These are phyloP conservation scores for Athene noctua DNA, from an alignment of 2,113 vertebrate genomes.

Conservation along the genomic window DNA sequence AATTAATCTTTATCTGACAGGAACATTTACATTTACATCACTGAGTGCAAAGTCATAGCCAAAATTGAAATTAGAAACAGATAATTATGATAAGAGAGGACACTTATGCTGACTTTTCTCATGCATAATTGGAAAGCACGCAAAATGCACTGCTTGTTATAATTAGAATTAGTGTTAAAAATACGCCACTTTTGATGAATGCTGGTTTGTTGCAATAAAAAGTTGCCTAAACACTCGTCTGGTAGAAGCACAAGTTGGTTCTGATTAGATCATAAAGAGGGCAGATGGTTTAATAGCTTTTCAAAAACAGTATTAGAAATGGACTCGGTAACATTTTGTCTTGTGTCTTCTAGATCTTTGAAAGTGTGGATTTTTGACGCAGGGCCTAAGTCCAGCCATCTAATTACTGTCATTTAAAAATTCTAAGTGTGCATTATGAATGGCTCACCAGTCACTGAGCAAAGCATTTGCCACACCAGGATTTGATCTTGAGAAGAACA, in stretches of 20 bases:
- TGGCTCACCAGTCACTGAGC: background rate
- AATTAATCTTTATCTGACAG: conserved; percentile 88
- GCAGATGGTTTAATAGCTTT: conserved; percentile 31
- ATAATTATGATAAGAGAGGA: conserved; percentile 86
- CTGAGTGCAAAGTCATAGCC: conserved; percentile 80
- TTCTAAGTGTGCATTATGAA: background rate
- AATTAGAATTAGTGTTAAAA: conserved; percentile 78
- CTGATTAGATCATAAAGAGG: conserved; percentile 49
- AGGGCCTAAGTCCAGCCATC: background rate
- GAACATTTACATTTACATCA: conserved; percentile 86
- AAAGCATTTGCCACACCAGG: background rate
- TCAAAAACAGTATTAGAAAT: background rate
- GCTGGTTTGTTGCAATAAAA: conserved; percentile 59
- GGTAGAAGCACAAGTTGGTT: conserved; percentile 53
- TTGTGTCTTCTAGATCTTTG: background rate
- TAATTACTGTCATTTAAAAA: background rate
- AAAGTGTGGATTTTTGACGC: background rate
- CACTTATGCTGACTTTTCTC: conserved; percentile 76
- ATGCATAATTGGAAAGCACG: conserved; percentile 80
- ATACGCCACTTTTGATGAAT: conserved; percentile 69
- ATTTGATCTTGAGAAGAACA: background rate
- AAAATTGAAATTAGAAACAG: conserved; percentile 88
- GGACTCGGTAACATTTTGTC: background rate
- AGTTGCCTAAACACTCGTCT: conserved; percentile 66
- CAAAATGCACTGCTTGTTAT: conserved; percentile 76